These are phyloP conservation scores for Sciurus carolinensis DNA, from an alignment of 2,797 vertebrate genomes.

Conservation along the genomic window DNA sequence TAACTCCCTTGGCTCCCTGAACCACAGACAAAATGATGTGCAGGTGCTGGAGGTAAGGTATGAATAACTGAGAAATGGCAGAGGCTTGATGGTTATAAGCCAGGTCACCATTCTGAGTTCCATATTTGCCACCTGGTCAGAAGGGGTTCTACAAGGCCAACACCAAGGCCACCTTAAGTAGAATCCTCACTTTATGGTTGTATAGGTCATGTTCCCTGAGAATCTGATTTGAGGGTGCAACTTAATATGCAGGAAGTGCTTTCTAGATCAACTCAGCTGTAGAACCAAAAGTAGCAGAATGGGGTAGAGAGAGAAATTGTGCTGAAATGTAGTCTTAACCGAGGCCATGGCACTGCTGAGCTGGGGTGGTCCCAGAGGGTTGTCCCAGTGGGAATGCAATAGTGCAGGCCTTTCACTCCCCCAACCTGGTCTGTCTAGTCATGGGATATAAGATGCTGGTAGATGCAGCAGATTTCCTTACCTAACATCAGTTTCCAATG, in stretches of 20 bases:
- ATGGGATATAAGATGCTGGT: background rate
- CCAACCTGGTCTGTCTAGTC: no score
- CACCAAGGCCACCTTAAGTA: background rate
- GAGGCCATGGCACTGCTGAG: background rate
- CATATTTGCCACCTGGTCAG: background rate
- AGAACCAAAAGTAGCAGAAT: background rate
- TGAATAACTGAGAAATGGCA: no score
- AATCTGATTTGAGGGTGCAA: background rate
- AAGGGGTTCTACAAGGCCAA: background rate
- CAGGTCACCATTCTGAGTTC: background rate
- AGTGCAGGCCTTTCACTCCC: rapidly evolving
- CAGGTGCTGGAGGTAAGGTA: rapidly evolving
- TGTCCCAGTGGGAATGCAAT: background rate
- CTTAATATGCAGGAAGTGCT: background rate
- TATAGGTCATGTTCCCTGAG: background rate
- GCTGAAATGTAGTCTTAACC: background rate
- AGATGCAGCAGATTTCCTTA: background rate
- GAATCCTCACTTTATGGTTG: background rate
- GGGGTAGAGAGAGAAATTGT: background rate
- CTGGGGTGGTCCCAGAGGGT: background rate
- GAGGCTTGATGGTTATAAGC: background rate
- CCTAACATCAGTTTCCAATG: background rate
- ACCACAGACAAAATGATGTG: no score
- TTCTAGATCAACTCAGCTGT: no score
- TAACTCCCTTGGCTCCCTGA: background rate